Conservation (phyloP, 2,797 vertebrate genomes). For the Xerus rutilus region DNA sequence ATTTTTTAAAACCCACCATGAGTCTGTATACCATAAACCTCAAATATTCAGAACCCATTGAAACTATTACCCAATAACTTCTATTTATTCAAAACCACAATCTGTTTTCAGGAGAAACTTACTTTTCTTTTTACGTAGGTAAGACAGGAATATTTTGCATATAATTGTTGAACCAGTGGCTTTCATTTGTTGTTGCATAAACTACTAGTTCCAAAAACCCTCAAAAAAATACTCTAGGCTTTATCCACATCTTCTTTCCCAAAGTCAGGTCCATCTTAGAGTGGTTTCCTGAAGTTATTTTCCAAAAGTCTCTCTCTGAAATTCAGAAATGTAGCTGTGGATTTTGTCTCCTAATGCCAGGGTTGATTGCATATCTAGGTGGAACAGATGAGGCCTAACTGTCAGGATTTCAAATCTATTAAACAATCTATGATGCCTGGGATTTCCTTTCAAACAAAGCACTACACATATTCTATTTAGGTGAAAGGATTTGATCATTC, state of each 20-base stretch:
- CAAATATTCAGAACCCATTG: slow-evolving; percentile 8
- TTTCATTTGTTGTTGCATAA: not conserved
- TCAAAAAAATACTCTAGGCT: not conserved
- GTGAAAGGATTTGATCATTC: not conserved
- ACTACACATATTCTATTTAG: not conserved
- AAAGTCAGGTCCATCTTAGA: not conserved
- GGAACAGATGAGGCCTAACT: not conserved
- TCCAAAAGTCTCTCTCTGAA: not conserved
- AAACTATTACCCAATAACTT: slow-evolving; percentile 14
- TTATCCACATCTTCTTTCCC: not conserved
- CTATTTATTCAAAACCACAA: not conserved
- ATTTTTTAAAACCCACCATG: not conserved
- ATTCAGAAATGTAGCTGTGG: not conserved
- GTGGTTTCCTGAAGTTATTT: not conserved
- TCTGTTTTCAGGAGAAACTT: slow-evolving; percentile 24
- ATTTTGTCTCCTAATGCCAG: not conserved
- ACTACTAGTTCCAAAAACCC: not conserved
- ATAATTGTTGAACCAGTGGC: not conserved
- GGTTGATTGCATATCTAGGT: not conserved
- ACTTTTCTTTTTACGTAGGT: slow-evolving; percentile 16
- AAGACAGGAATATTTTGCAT: not conserved
- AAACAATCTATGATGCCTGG: not conserved
- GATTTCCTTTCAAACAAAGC: not conserved
- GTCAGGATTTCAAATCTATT: slow-evolving; percentile 20
- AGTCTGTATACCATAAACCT: not conserved